These are phyloP conservation scores for Tragelaphus buxtoni DNA, from an alignment of 2,113 vertebrate genomes.

Conservation along the genomic window DNA sequence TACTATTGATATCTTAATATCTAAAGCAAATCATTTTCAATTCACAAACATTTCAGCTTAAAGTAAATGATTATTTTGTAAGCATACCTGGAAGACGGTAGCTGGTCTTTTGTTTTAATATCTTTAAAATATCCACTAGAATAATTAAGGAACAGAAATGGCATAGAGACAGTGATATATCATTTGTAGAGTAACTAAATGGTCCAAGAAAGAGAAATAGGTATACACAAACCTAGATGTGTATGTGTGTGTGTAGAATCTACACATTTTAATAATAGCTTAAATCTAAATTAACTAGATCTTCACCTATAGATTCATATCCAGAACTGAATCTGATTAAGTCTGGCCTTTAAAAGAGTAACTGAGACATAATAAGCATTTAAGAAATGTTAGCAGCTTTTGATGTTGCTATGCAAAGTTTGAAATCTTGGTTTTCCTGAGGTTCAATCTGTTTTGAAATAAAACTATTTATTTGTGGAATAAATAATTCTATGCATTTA, in stretches of 20 bases:
- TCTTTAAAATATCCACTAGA: neutral
- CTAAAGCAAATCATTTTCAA: neutral
- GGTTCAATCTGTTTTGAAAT: neutral
- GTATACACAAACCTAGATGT: neutral
- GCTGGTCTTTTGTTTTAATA: neutral
- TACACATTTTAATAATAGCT: too few species aligned
- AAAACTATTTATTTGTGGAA: neutral
- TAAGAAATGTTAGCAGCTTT: neutral
- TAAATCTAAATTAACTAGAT: neutral
- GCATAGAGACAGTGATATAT: neutral
- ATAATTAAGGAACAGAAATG: neutral
- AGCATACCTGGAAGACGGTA: neutral
- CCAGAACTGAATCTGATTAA: neutral
- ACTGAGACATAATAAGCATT: neutral
- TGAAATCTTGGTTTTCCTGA: slow-evolving; percentile 4
- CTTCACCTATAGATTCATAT: neutral
- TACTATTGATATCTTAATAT: neutral
- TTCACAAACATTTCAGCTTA: neutral
- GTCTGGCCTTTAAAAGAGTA: neutral
- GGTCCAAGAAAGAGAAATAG: neutral
- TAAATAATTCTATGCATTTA: neutral
- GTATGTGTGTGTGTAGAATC: neutral
- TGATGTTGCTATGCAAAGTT: neutral
- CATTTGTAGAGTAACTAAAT: neutral
- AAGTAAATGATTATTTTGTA: neutral